Conservation (phyloP, 2,888 invertebrate genomes). For the Lepetodrilus schrolli region DNA sequence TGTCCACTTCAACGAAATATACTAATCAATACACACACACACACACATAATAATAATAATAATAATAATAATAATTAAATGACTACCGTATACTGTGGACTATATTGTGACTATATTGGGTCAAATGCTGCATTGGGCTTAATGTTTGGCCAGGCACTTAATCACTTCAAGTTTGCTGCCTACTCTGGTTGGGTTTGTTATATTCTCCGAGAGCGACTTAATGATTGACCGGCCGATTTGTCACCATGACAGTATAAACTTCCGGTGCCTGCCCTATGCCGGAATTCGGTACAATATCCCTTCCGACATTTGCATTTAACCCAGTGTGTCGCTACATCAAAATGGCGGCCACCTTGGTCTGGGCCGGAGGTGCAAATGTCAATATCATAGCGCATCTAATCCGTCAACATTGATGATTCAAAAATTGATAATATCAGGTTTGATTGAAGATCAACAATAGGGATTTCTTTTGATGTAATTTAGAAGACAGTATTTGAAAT, state of each 20-base stretch:
- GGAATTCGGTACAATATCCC: conserved; percentile 23
- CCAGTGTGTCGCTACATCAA: neutral
- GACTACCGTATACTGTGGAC: no score
- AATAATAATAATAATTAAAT: no score
- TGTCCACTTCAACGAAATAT: no score
- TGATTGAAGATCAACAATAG: no score
- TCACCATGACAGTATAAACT: conserved; percentile 19
- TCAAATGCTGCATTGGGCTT: no score
- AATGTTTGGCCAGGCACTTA: neutral
- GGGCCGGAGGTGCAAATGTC: neutral
- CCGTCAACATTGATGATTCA: neutral
- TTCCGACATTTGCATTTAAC: conserved; percentile 26
- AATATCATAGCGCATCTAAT: no score
- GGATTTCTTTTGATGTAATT: no score
- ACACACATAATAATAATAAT: no score
- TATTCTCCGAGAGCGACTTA: neutral
- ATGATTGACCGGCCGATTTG: conserved; percentile 10
- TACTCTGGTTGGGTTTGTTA: neutral
- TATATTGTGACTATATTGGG: no score
- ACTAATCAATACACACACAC: no score
- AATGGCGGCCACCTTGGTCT: conserved; percentile 9
- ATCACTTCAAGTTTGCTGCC: neutral
- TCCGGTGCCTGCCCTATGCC: conserved; percentile 14
- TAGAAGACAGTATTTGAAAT: no score
- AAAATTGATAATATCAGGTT: no score